Base-by-base conservation (phyloP, 2,113 vertebrate species). In the Catharus bicknelli region DNA sequence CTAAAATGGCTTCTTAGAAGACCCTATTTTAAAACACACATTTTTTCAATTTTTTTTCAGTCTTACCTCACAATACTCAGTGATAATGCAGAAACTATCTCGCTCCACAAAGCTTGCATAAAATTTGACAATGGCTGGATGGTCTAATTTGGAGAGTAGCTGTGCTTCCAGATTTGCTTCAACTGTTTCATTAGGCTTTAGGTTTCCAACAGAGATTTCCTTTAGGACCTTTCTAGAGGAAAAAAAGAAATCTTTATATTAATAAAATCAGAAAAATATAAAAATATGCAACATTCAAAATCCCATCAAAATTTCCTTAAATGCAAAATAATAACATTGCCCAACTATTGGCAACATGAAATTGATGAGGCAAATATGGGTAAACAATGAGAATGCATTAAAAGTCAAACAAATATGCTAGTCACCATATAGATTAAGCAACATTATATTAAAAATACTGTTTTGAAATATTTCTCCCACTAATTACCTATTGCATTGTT, bases 21-120 rank as follows among this genome's bases (percentile, higher is more conserved):
- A 55, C 5, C 7, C 19, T 63, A 8, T 36, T 80, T 81, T 50
- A 89, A 72, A 2, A 23, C 22, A 70, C 16, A 47, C 7, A 61
- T 38, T 40, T 48, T 73, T 4, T 42, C 40, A 42, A 51, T 27
- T 62, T 73, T 66, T 34, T 34, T 89, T 66, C 51, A 58, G 42
- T 67, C 97, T 98, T 90, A 99, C 98, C 98, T 99, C 98, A 40
- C 98, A 99, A 95, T 98, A 98, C 72, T 99, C 98, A 0, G 98
- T 99, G 88, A 99, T 97, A 80, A 99, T 99, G 93, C 98, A 99
- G 97, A 99, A 98, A 90, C 91, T 95, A 27, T 97, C 97, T 91
- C 57, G 96, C 82, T 99, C 98, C 96, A 99, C 93, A 93, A 99
- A 99, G 95, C 98, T 99, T 75, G 96, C 95, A 75, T 98, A 96